A percentile compares a stretch with the other conserved stretches of the same genome.
These are phyloP conservation scores for Sabellastarte sp. DNA, from an alignment of 2,888 invertebrate species.

Conservation along the genomic window DNA sequence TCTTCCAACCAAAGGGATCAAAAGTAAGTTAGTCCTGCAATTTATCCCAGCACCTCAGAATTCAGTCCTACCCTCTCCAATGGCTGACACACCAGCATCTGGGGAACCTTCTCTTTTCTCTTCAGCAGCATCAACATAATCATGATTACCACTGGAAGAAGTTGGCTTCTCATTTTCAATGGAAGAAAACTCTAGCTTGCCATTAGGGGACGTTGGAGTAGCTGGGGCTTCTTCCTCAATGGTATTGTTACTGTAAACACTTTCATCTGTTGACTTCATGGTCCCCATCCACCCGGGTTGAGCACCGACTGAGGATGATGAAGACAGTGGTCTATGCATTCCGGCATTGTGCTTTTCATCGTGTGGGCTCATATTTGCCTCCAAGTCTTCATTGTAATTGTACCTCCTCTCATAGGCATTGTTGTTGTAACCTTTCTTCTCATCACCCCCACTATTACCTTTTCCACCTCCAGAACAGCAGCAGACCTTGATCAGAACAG, in stretches of 20 bases:
- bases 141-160: too few relatives aligned
- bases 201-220: constrained; percentile 3
- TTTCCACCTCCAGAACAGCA: not conserved
- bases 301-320: not conserved
- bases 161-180: too few relatives aligned
- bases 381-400: not conserved
- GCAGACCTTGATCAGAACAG: not conserved
- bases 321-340: too few relatives aligned
- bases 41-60: too few relatives aligned
- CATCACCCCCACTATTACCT: not conserved
- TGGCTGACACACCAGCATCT: not conserved
- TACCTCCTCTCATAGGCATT: not conserved
- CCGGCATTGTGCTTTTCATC: too few relatives aligned
- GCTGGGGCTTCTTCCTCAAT: not conserved
- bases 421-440: not conserved
- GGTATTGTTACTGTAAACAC: not conserved
- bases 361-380: not conserved
- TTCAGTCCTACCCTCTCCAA: too few relatives aligned
- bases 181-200: too few relatives aligned
- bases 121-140: too few relatives aligned
- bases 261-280: not conserved
- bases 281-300: not conserved
- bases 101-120: too few relatives aligned
- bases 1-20: too few relatives aligned
- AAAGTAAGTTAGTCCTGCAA: too few relatives aligned